phyloP scores from a whole-genome alignment of 2,113 vertebrate genomes.

The Cryptotis parvus region DNA sequence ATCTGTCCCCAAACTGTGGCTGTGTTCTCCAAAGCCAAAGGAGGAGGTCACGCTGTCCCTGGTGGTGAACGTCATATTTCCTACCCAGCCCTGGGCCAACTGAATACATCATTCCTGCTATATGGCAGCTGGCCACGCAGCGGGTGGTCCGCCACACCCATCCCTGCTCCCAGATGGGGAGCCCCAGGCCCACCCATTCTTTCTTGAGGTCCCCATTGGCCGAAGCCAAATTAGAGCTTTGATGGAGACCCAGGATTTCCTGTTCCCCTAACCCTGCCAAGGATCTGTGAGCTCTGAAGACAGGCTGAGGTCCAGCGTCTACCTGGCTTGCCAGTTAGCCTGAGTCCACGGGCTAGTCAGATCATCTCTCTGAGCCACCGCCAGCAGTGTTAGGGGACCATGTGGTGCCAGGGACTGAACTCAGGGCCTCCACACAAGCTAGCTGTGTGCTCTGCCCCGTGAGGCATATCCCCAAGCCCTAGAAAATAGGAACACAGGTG shows the following conservation, averaged over 20 bases:
- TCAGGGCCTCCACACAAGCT: no score
- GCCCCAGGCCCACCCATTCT: not conserved
- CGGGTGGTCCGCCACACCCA: not conserved
- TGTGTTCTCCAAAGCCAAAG: constrained; percentile 20
- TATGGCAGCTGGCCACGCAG: not conserved
- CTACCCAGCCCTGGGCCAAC: not conserved
- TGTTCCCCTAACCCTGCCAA: not conserved
- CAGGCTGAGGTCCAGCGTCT: constrained; percentile 38
- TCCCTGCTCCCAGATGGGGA: not conserved
- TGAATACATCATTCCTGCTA: not conserved
- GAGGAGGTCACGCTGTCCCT: constrained; percentile 20
- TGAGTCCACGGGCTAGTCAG: not conserved
- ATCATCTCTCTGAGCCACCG: not conserved
- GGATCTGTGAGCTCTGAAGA: not conserved
- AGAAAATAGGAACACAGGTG: constrained; percentile 12
- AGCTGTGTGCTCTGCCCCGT: no score
- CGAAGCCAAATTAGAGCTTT: not conserved
- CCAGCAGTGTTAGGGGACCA: no score
- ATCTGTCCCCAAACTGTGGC: not conserved
- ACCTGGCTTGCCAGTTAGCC: not conserved
- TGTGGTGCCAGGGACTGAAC: no score
- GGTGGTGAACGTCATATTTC: constrained; percentile 11
- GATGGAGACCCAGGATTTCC: not conserved
- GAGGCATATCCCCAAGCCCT: not conserved
- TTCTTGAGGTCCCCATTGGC: not conserved